phyloP scores from a whole-genome alignment of 2,888 invertebrate species.

The Cheiracanthium punctorium region DNA sequence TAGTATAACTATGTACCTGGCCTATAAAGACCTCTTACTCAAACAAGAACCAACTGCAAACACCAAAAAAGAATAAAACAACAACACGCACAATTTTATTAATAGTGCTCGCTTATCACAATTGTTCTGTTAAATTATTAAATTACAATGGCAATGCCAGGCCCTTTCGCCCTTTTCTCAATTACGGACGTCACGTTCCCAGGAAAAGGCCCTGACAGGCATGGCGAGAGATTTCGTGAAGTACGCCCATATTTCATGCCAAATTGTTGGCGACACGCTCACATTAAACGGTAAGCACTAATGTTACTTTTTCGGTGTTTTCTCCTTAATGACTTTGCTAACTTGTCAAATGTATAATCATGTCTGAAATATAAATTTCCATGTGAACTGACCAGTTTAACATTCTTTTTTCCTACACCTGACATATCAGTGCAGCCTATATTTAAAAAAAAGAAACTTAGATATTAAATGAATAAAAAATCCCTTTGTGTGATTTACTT shows the following conservation, averaged over 20 bases:
- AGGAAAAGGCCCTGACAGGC: not conserved
- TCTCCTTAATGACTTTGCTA: not conserved
- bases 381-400: not conserved
- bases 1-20: too few species aligned
- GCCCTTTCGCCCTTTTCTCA: not conserved
- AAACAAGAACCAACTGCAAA: too few species aligned
- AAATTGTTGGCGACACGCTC: slow-evolving; percentile 53
- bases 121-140: not conserved
- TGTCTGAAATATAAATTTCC: not conserved
- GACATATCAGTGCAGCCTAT: not conserved
- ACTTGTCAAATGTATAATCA: not conserved
- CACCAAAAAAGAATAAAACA: not conserved
- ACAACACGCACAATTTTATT: not conserved
- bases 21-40: not conserved
- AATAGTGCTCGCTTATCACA: not conserved
- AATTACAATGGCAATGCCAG: not conserved
- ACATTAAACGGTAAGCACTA: slow-evolving; percentile 53
- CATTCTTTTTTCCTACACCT: not conserved
- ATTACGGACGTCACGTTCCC: not conserved
- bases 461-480: not conserved
- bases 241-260: slow-evolving; percentile 50
- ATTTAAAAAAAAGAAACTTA: not conserved
- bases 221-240: slow-evolving; percentile 29
- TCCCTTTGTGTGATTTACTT: not conserved
- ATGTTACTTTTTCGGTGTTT: slow-evolving; percentile 45